A percentile compares a stretch with the other conserved stretches of the same genome.
Conservation (phyloP, 1,140 invertebrate species). For the Ericerus pela region DNA sequence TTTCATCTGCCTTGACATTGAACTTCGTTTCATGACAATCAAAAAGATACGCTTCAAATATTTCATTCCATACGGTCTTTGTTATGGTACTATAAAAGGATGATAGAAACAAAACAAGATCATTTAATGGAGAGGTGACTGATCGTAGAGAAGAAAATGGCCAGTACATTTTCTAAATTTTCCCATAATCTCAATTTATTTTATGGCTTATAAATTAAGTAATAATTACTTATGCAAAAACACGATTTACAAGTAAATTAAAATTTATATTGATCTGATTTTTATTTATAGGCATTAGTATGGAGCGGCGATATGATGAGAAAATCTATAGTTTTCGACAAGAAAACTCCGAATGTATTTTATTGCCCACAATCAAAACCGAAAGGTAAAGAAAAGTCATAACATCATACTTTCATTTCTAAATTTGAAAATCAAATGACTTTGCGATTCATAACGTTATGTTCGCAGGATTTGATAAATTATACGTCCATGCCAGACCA, state of each 20-base stretch:
- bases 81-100: too few species aligned
- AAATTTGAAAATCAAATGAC: background rate
- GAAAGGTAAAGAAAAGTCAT: background rate
- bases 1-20: background rate
- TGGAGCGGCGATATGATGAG: constrained; percentile 55
- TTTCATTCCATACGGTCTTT: too few species aligned
- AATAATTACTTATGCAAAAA: too few species aligned
- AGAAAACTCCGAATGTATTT: constrained; percentile 67
- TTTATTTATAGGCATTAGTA: constrained; percentile 19
- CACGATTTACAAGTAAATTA: too few species aligned
- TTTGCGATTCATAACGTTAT: background rate
- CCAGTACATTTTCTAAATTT: too few species aligned
- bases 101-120: too few species aligned
- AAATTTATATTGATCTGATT: constrained; percentile 7
- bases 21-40: too few species aligned
- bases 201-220: too few species aligned
- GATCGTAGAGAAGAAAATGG: too few species aligned
- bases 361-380: constrained; percentile 67
- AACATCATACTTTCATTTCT: background rate
- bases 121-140: too few species aligned
- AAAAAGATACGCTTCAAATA: too few species aligned
- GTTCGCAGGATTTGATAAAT: constrained; percentile 39
- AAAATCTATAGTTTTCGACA: constrained; percentile 67
- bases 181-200: too few species aligned
- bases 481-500: constrained; percentile 50